Percentiles rank a stretch among this genome's conserved stretches.
phyloP scores from a whole-genome alignment of 2,797 vertebrate species.

The Australoheros facetus region DNA sequence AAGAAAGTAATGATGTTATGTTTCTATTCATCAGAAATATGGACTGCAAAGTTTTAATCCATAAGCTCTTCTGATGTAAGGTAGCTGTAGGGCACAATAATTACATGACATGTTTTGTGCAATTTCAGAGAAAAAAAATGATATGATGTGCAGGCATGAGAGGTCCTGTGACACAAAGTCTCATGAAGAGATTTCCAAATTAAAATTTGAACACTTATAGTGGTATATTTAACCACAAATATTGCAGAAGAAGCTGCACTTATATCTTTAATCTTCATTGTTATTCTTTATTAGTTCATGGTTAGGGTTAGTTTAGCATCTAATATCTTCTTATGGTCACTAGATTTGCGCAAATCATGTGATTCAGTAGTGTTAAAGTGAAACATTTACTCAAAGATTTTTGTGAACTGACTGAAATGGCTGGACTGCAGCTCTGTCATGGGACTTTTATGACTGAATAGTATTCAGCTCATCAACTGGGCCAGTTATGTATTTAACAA shows the following conservation, averaged over 20 bases:
- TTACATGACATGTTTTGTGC: neutral
- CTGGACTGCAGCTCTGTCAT: slow-evolving; percentile 50
- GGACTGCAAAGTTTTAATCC: too few relatives aligned
- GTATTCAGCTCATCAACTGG: neutral
- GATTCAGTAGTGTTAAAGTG: slow-evolving; percentile 60
- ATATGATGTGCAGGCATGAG: neutral
- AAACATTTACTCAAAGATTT: slow-evolving; percentile 72
- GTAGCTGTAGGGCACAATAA: neutral
- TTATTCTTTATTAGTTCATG: neutral
- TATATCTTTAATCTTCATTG: neutral
- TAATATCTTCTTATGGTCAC: neutral
- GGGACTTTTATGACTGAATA: slow-evolving; percentile 65
- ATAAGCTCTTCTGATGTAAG: neutral
- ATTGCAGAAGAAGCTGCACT: neutral
- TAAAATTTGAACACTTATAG: neutral
- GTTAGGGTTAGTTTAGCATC: neutral
- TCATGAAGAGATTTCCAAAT: neutral
- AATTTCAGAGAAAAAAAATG: neutral
- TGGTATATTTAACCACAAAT: neutral
- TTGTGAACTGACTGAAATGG: slow-evolving; percentile 6
- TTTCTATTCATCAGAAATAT: neutral
- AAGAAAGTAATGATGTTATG: neutral
- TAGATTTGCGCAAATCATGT: slow-evolving; percentile 33
- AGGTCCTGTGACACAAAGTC: neutral
- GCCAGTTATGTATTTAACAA: neutral